phyloP scores from a whole-genome alignment of 37 sponge, comb jelly and placozoan species.

The Geodia barretti region DNA sequence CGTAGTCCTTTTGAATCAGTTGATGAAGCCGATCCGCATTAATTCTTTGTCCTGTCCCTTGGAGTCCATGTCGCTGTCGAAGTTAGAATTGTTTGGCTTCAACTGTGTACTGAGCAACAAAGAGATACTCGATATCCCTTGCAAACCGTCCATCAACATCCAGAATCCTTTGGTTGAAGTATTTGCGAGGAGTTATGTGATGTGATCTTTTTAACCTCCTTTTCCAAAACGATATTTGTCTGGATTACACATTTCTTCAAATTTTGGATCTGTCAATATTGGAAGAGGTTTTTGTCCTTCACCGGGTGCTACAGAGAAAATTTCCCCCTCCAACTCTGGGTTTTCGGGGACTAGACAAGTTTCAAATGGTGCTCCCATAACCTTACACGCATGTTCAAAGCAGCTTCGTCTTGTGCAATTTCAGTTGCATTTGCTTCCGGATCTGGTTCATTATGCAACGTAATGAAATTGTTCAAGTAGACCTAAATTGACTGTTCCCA shows the following conservation, averaged over 20 bases:
- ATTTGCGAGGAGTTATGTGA: slow-evolving; percentile 8
- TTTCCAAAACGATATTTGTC: slow-evolving; percentile 17
- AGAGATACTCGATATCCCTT: slow-evolving; percentile 21
- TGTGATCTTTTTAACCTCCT: background rate
- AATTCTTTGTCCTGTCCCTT: too few species aligned
- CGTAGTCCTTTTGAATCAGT: too few species aligned
- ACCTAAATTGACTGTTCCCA: background rate
- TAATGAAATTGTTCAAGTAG: background rate
- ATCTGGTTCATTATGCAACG: background rate
- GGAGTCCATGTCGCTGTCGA: too few species aligned
- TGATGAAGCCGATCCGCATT: too few species aligned
- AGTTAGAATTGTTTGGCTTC: slow-evolving; percentile 6
- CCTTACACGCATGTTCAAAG: slow-evolving; percentile 4
- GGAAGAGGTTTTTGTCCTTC: slow-evolving; percentile 16
- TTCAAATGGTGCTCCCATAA: slow-evolving; percentile 1
- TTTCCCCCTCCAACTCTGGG: slow-evolving; percentile 6
- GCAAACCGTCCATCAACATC: slow-evolving; percentile 21
- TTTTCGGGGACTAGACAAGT: slow-evolving; percentile 9
- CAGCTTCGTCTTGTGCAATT: background rate
- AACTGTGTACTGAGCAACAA: slow-evolving; percentile 31
- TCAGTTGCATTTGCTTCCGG: background rate
- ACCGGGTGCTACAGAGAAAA: slow-evolving; percentile 6
- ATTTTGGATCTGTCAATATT: slow-evolving; percentile 16
- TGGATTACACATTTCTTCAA: slow-evolving; percentile 27
- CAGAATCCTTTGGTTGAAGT: slow-evolving; percentile 15